Evolutionary conservation across 2,888 invertebrate genomes (phyloP).

Genomic region (Aspidapion aeneum): DNA sequence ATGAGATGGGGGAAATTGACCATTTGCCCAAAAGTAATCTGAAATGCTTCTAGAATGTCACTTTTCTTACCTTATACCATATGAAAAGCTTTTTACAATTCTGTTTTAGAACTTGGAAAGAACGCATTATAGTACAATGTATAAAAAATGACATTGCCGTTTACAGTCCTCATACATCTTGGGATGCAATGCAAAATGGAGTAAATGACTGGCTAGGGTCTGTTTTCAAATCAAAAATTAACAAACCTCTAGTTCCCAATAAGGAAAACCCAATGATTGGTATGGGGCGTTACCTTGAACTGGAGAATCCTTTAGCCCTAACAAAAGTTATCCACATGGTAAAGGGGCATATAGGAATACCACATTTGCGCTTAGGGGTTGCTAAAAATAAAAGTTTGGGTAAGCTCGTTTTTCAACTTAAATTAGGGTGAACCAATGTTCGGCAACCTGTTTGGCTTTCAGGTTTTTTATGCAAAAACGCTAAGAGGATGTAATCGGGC

Average conservation of each 20-base stretch:
- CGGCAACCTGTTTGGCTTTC: no score
- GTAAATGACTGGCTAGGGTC: conserved; percentile 92
- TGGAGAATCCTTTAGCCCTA: conserved; percentile 53
- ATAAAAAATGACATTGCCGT: conserved; percentile 82
- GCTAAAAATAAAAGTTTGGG: conserved; percentile 48
- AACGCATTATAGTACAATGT: conserved; percentile 74
- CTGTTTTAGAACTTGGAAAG: conserved; percentile 65
- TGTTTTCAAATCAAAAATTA: conserved; percentile 44
- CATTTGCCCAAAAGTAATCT: no score
- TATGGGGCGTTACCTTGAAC: conserved; percentile 54
- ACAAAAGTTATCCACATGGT: conserved; percentile 61
- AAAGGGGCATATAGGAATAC: conserved; percentile 65
- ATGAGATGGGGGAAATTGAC: no score
- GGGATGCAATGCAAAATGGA: conserved; percentile 80
- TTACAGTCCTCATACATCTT: conserved; percentile 91
- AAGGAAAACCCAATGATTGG: conserved; percentile 49
- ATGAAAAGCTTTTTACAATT: no score
- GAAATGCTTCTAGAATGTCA: no score
- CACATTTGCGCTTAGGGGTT: conserved; percentile 70
- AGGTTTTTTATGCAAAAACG: no score
- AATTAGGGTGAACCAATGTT: no score
- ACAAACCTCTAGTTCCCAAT: conserved; percentile 33
- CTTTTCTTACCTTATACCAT: no score
- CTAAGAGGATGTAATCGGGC: no score
- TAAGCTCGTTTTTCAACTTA: conserved; percentile 20